Percentiles rank a stretch among this genome's conserved stretches.
Evolutionary conservation across 2,888 invertebrate species (phyloP).

Genomic region (Sympetrum striolatum): DNA sequence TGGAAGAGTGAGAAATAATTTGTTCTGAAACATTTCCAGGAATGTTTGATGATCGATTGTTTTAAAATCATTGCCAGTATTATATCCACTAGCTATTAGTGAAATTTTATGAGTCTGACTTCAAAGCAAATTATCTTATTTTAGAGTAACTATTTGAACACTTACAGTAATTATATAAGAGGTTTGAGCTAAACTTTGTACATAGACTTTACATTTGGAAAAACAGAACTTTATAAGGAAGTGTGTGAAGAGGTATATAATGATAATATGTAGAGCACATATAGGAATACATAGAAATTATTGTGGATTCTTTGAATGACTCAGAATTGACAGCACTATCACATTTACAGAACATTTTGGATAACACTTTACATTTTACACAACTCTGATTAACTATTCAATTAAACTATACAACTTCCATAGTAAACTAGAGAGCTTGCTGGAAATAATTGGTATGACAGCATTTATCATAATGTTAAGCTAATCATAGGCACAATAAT

Average conservation of each 20-base stretch:
- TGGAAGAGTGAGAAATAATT: background rate
- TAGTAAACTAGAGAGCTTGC: background rate
- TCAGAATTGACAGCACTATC: constrained; percentile 30
- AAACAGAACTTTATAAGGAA: background rate
- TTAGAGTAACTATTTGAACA: constrained; percentile 4
- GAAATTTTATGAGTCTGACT: background rate
- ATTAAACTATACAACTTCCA: background rate
- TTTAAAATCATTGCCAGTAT: background rate
- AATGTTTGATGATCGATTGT: background rate
- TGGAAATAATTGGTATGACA: background rate
- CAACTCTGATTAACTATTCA: background rate
- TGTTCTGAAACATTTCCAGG: background rate
- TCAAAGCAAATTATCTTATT: background rate
- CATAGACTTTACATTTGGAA: constrained; percentile 13
- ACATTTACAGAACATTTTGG: constrained; percentile 20
- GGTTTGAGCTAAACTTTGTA: background rate
- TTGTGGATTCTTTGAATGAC: background rate
- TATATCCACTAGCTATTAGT: background rate
- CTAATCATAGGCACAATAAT: background rate
- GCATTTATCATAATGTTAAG: background rate
- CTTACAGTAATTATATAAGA: constrained; percentile 22
- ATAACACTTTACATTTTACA: background rate
- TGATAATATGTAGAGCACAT: background rate
- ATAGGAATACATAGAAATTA: background rate
- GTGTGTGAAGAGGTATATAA: background rate